A percentile compares a stretch with the other conserved stretches of the same genome.
Evolutionary conservation across 30 jellyfish, hydroid and myxozoan species (phyloP).

Genomic region (Turritopsis rubra): DNA sequence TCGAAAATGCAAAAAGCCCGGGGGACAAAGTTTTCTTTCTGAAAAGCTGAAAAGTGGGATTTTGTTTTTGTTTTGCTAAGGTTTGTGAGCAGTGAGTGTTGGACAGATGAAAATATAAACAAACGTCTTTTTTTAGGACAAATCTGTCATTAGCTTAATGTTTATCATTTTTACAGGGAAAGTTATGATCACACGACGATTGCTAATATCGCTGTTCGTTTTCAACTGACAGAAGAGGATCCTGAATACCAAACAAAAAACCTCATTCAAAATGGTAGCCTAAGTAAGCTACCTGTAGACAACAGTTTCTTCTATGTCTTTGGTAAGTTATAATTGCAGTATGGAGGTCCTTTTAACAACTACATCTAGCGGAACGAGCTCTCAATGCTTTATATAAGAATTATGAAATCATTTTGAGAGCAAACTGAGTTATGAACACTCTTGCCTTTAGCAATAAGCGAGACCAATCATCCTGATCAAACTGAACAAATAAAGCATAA

Average conservation of each 20-base stretch:
- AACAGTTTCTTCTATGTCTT: slow-evolving; percentile 53
- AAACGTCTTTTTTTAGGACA: too few relatives aligned
- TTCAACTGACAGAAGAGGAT: slow-evolving; percentile 45
- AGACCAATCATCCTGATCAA: slow-evolving; percentile 18
- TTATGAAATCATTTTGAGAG: too few relatives aligned
- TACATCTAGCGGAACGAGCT: too few relatives aligned
- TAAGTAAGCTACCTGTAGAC: slow-evolving; percentile 67
- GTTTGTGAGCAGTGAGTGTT: too few relatives aligned
- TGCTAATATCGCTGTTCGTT: slow-evolving; percentile 67
- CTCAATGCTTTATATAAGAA: too few relatives aligned
- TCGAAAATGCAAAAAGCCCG: background rate
- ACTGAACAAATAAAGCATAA: slow-evolving; percentile 41
- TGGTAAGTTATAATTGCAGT: slow-evolving; percentile 40
- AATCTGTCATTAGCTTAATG: too few relatives aligned
- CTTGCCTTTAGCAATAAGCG: slow-evolving; percentile 9
- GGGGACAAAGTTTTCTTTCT: background rate
- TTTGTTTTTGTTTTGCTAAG: too few relatives aligned
- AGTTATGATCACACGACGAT: slow-evolving; percentile 41
- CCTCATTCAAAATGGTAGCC: slow-evolving; percentile 46
- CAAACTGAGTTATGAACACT: too few relatives aligned
- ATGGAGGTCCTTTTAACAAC: too few relatives aligned
- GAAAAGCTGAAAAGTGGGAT: too few relatives aligned
- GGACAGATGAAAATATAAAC: too few relatives aligned
- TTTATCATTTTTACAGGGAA: background rate
- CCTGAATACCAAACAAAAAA: slow-evolving; percentile 59